Evolutionary conservation across 1,140 invertebrate species (phyloP), one percentile per base, ranked within the genome.

Genomic region (Philotrypesis tridentata): DNA sequence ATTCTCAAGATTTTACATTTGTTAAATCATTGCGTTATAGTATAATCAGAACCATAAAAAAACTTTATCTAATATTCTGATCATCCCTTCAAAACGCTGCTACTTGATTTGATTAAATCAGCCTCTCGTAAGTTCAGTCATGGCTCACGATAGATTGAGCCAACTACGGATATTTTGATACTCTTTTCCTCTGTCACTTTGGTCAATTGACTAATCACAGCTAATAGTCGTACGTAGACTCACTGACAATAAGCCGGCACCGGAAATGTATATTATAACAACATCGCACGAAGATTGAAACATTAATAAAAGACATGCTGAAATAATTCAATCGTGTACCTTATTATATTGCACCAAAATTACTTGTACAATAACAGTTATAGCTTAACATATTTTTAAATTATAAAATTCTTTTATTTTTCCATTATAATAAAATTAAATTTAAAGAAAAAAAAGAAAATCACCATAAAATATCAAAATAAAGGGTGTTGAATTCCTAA

Each of bases 251-350:
- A 55, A 55, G 21, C 21, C 48, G 40, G n/a, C 48, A 75, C 8
- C 75, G 75, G 75, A 77, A 77, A 63, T 43, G 75, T 12, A 40
- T n/a, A 77, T 77, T 77, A 67, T 55, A 55, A 55, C 17, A 21
- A 55, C n/a, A 14, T 55, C n/a, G 25, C 40, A 1, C 21, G 40
- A 55, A n/a, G 48, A 55, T 21, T 55, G 48, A 1, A 55, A 55
- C 48, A 17, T 17, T 55, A 55, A 55, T 55, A 5, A 17, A n/a
- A 55, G 48, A 55, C 21, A 55, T 6, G 48, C 48, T 14, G 17
- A 55, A 55, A 55, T 55, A 55, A 55, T 55, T 17, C 6, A 4
- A 55, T 55, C 21, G 48, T 7, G 21, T 55, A n/a, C 21, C 14
- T 8, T 48, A 0, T 48, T n/a, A 21, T n/a, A n/a, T n/a, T n/a